A percentile compares a stretch with the other conserved stretches of the same genome.
Conservation (phyloP, 2,797 vertebrate genomes). For the Mionectes olivaceus region DNA sequence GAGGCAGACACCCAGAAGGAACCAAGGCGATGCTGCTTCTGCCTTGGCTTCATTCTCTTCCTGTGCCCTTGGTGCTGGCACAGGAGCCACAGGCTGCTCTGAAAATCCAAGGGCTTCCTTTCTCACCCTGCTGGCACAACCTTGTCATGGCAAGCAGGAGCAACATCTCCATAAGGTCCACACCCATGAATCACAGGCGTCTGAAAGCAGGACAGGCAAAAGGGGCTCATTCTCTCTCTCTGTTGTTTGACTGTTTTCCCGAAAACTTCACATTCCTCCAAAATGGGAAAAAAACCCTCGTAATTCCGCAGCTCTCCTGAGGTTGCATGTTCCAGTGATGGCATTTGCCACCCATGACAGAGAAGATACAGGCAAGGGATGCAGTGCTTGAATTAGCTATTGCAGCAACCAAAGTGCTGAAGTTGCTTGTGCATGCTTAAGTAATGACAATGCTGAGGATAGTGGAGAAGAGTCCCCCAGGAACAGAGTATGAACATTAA, state of each 20-base stretch:
- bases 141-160: background rate
- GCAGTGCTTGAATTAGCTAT: background rate
- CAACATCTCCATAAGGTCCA: background rate
- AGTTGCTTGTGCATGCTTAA: constrained; percentile 57
- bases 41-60: background rate
- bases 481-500: constrained; percentile 74
- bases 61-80: rapidly evolving
- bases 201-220: background rate
- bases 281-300: background rate
- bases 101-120: background rate
- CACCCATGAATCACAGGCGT: background rate
- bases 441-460: constrained; percentile 43
- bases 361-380: background rate
- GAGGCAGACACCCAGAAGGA: background rate
- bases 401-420: background rate
- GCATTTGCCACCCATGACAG: background rate
- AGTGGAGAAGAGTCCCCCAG: constrained; percentile 48
- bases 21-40: background rate
- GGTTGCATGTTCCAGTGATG: background rate
- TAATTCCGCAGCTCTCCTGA: background rate
- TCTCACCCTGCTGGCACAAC: background rate
- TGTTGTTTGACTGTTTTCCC: background rate
- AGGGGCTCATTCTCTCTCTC: background rate
- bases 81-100: background rate
- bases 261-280: background rate